phyloP scores from a whole-genome alignment of 2,113 vertebrate species.

The Cichladusa arquata region DNA sequence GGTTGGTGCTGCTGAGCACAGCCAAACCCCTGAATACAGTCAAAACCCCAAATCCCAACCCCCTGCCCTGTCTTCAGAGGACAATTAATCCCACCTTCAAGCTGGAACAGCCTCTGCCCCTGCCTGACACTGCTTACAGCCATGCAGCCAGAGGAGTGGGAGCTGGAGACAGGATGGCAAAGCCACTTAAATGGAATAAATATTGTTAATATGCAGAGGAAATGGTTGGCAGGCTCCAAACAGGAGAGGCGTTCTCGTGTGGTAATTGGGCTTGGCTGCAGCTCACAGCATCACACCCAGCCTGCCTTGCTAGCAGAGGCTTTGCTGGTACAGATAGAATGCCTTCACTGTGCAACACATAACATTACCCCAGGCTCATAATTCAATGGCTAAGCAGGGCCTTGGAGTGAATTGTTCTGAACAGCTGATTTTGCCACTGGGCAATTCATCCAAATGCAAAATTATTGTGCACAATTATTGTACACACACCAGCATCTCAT shows the following conservation, averaged over 20 bases:
- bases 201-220: background rate
- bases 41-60: background rate
- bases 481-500: background rate
- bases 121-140: background rate
- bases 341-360: background rate
- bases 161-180: background rate
- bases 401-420: background rate
- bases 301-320: background rate
- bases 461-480: background rate
- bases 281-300: background rate
- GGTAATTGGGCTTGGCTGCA: background rate
- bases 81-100: background rate
- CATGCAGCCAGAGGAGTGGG: background rate
- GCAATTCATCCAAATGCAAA: background rate
- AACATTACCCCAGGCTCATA: background rate
- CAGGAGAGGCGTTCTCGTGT: background rate
- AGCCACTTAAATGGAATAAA: background rate
- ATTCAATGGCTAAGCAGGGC: background rate
- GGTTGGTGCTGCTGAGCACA: background rate
- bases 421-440: background rate
- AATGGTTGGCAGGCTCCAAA: background rate
- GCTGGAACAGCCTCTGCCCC: background rate
- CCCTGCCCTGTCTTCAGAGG: background rate
- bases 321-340: background rate
- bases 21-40: background rate